Evolutionary conservation across 2,888 invertebrate species (phyloP).

Genomic region (Parnassius apollo): DNA sequence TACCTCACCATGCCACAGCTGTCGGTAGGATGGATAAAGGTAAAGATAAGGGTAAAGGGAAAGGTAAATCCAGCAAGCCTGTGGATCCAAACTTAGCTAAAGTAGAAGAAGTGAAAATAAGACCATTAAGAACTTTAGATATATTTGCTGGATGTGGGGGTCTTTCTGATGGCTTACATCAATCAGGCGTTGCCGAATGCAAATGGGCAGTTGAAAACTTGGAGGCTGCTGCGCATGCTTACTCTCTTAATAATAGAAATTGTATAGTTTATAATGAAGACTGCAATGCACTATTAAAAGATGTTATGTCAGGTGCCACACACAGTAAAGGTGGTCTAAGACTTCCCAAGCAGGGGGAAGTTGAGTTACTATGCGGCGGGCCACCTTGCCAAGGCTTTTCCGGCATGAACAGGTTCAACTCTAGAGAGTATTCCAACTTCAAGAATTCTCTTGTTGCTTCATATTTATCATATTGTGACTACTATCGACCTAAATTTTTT

Average conservation of each 20-base stretch:
- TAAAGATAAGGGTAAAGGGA: conserved; percentile 85
- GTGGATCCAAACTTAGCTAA: conserved; percentile 40
- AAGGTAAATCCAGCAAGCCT: conserved; percentile 80
- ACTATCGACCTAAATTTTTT: conserved; percentile 90
- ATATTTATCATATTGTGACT: conserved; percentile 92
- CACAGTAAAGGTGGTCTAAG: conserved; percentile 74
- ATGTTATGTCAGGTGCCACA: conserved; percentile 83
- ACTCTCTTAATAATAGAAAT: conserved; percentile 86
- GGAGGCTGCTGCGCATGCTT: conserved; percentile 89
- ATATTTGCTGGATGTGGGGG: conserved; percentile 95
- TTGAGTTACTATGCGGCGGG: conserved; percentile 91
- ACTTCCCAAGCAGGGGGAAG: conserved; percentile 88
- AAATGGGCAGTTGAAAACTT: conserved; percentile 92
- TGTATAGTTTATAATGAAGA: conserved; percentile 90
- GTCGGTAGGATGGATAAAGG: conserved; percentile 83
- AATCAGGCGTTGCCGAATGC: conserved; percentile 85
- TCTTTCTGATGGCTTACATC: conserved; percentile 87
- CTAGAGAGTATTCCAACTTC: conserved; percentile 90
- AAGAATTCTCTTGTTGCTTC: conserved; percentile 92
- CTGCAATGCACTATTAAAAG: conserved; percentile 86
- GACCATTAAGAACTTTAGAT: conserved; percentile 85
- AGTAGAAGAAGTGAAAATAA: conserved; percentile 52
- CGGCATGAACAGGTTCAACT: conserved; percentile 94
- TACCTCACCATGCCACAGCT: conserved; percentile 80
- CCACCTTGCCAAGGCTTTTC: conserved; percentile 95